Base-by-base conservation (phyloP, 1,140 invertebrate genomes). In the Drosophila biarmipes region DNA sequence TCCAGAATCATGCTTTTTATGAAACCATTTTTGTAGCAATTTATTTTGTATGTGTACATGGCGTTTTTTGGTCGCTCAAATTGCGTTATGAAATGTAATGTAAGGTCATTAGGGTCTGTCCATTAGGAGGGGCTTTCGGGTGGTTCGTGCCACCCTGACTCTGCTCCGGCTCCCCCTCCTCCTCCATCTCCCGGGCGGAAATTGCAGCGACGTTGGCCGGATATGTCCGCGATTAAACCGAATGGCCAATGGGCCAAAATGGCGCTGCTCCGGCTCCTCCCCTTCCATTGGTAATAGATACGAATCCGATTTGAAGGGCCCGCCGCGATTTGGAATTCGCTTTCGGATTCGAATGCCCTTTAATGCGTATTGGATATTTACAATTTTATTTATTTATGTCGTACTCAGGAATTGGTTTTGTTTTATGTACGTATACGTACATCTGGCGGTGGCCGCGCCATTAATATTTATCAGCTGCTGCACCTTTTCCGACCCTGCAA, bases 1-100 rank as follows among this genome's bases (percentile, higher is more conserved):
- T 87, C 78, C 82, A 49, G 71, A 82, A 73, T 82, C 48, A 64
- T 61, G 62, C 51, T 48, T 85, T 86, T 86, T 74, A 80, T 85
- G 59, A 56, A 52, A 76, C 72, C 77, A 86, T 86, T 85, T 79
- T 48, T 45, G 40, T 62, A 67, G 53, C 61, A 63, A 71, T 75
- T 67, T 80, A 69, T 68, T 34, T 51, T 31, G 29, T 31, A 38
- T 52, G 34, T 34, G n/a, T 58, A 53, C 7, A 42, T 40, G 48
- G 4, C 63, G 34, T 67, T 66, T 66, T 62, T 87, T 51, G 38
- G 46, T 64, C 52, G 62, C 75, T 89, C 68, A 84, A 89, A 82
- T 87, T 84, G 84, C 79, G 71, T 89, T 87, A 87, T 87, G 84
- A 89, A 87, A 87, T 89, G 75, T 87, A 77, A 87, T 87, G 79